Percentiles rank a stretch among this genome's conserved stretches.
phyloP scores from a whole-genome alignment of 2,888 invertebrate species.

The Bombylius discolor region DNA sequence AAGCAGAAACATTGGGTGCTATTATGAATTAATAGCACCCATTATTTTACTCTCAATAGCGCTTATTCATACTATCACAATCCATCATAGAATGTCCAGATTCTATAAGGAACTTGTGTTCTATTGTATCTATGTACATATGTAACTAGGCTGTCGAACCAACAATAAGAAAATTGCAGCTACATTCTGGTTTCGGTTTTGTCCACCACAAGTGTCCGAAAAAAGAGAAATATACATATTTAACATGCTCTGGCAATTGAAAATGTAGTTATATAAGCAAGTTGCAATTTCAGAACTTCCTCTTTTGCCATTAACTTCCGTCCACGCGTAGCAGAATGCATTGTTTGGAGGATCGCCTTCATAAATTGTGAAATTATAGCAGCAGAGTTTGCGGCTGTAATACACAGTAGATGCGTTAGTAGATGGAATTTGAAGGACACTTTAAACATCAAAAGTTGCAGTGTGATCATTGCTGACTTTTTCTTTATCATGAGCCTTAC shows the following conservation, averaged over 20 bases:
- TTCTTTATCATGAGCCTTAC: too few species aligned
- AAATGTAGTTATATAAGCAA: conserved; percentile 1
- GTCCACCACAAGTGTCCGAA: conserved; percentile 5
- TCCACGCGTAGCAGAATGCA: too few species aligned
- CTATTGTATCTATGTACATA: neutral
- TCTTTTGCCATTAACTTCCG: too few species aligned
- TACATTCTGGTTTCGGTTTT: conserved; percentile 2
- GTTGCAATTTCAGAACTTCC: neutral
- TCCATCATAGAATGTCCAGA: neutral
- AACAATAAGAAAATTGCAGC: neutral
- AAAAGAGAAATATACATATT: conserved; percentile 2
- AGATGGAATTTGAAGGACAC: neutral
- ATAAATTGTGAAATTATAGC: neutral
- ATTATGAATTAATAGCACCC: too few species aligned
- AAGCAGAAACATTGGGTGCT: neutral
- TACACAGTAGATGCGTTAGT: neutral
- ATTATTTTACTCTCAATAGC: neutral
- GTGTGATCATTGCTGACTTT: too few species aligned
- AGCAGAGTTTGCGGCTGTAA: neutral
- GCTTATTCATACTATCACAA: neutral
- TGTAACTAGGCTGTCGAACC: neutral
- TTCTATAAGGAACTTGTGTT: conserved; percentile 1
- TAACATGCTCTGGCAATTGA: neutral
- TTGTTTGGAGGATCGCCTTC: neutral
- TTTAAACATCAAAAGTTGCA: neutral